A percentile compares a stretch with the other conserved stretches of the same genome.
These are phyloP conservation scores for Drosophila malerkotliana DNA, from an alignment of 1,140 invertebrate species.

Conservation along the genomic window DNA sequence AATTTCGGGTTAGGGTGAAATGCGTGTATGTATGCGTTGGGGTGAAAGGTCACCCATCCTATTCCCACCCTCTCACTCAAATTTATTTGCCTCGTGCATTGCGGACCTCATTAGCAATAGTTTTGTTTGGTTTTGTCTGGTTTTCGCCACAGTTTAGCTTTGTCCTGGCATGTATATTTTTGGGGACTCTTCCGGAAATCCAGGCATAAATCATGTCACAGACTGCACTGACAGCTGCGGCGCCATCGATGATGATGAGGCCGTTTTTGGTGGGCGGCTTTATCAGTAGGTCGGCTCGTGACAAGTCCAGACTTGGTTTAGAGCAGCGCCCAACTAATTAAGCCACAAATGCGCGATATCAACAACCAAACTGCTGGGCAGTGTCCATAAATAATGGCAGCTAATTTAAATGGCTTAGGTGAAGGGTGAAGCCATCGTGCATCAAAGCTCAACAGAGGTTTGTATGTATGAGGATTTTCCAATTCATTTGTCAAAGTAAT, in stretches of 20 bases:
- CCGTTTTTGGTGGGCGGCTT: conserved; percentile 3
- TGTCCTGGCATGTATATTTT: conserved; percentile 33
- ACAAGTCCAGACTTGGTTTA: conserved; percentile 32
- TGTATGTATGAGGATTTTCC: not conserved
- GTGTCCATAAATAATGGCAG: conserved; percentile 38
- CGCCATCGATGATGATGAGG: conserved; percentile 45
- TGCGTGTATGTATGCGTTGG: conserved; percentile 16
- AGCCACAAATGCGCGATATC: conserved; percentile 39
- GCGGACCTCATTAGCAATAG: conserved; percentile 52
- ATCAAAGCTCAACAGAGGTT: not conserved
- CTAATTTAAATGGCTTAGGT: conserved; percentile 31
- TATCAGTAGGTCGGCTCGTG: conserved; percentile 29
- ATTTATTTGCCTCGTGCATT: conserved; percentile 46
- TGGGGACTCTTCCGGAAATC: conserved; percentile 4
- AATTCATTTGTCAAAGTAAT: not conserved
- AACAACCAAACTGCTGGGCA: not conserved
- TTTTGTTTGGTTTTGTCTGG: conserved; percentile 47
- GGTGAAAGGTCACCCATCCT: conserved; percentile 1
- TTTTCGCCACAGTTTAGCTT: conserved; percentile 23
- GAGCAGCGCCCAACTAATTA: conserved; percentile 53
- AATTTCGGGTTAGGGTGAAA: not conserved
- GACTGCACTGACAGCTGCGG: conserved; percentile 47
- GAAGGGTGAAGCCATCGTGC: not conserved
- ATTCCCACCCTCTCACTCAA: not conserved
- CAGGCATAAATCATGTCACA: conserved; percentile 43